Evolutionary conservation across 2,888 invertebrate genomes (phyloP).

Genomic region (Chloroclysta siterata): DNA sequence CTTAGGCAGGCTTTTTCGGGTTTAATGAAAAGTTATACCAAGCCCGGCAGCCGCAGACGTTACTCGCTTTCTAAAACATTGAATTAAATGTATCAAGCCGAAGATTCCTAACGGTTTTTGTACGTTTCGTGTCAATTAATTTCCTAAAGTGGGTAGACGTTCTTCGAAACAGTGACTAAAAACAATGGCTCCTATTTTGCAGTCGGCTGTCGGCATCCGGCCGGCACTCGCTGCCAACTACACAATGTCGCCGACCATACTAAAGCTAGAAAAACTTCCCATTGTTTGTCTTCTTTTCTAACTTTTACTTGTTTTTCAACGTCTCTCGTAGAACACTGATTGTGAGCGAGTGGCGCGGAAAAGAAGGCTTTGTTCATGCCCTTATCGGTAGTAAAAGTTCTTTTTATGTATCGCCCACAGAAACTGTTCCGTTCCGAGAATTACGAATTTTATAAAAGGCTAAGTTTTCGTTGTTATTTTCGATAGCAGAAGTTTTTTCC

Average conservation of each 20-base stretch:
- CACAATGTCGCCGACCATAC: conserved; percentile 67
- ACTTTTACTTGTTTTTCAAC: conserved; percentile 67
- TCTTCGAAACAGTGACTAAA: conserved; percentile 64
- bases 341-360: conserved; percentile 48
- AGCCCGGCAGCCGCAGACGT: conserved; percentile 60
- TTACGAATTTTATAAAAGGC: conserved; percentile 7
- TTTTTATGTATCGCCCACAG: conserved; percentile 26
- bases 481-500: conserved; percentile 31
- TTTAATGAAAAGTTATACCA: conserved; percentile 60
- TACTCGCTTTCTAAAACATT: conserved; percentile 71
- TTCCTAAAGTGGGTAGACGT: conserved; percentile 74
- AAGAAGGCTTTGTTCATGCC: conserved; percentile 41
- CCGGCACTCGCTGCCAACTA: conserved; percentile 64
- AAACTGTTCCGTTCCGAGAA: conserved; percentile 8
- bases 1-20: conserved; percentile 46
- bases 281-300: conserved; percentile 67
- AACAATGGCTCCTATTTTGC: conserved; percentile 71
- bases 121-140: conserved; percentile 77
- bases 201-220: conserved; percentile 61
- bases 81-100: conserved; percentile 77
- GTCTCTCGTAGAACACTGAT: conserved; percentile 54
- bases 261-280: conserved; percentile 70
- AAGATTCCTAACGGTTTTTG: conserved; percentile 70
- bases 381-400: conserved; percentile 32
- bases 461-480: conserved; percentile 24